Base-by-base conservation (phyloP, 2,113 vertebrate genomes). In the Hydropotes inermis region DNA sequence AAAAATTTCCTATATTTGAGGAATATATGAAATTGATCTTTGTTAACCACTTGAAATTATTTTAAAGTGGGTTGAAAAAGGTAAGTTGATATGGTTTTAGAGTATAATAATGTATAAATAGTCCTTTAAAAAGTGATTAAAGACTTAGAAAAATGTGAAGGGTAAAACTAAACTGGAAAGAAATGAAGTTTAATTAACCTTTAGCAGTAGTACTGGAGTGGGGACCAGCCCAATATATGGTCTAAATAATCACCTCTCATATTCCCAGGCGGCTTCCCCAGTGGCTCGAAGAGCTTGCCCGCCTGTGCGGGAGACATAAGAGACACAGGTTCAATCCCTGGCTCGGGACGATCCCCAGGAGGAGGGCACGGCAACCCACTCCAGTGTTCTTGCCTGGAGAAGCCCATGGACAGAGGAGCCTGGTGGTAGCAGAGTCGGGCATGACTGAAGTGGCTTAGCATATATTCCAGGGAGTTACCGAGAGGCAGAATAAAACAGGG, bases 71-170 rank as follows among this genome's bases (percentile, higher is more conserved):
- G 30, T 54, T 67, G 60, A 61, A 88, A 89, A 58, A 87, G 50
- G 5, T 78, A 19, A 25, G 60, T 36, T 94, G 19, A 81, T 74
- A 52, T 0, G 7, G 36, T 83, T 94, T 92, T 87, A 78, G 47
- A 97, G 33, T 52, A 58, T 87, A 88, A 45, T 79, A 81, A 70
- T 91, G n/a, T 57, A 10, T 57, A 89, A 52, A 78, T 52, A 85
- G 28, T 76, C 25, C 33, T 94, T 88, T 97, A 43, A 84, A 88
- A 95, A 96, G 30, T 78, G 54, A 30, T 85, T 82, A 83, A 93
- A 27, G 2, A 36, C 23, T 55, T 55, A 87, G 3, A 82, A 93
- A 45, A 82, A 87, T 54, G 30, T 88, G 76, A 33, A 57, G 15
- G 67, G 8, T 87, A n/a, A 91, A 90, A 81, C n/a, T 47, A 87